A percentile compares a stretch with the other conserved stretches of the same genome.
Conservation (phyloP, 2,797 vertebrate genomes). For the Remorina albescens region DNA sequence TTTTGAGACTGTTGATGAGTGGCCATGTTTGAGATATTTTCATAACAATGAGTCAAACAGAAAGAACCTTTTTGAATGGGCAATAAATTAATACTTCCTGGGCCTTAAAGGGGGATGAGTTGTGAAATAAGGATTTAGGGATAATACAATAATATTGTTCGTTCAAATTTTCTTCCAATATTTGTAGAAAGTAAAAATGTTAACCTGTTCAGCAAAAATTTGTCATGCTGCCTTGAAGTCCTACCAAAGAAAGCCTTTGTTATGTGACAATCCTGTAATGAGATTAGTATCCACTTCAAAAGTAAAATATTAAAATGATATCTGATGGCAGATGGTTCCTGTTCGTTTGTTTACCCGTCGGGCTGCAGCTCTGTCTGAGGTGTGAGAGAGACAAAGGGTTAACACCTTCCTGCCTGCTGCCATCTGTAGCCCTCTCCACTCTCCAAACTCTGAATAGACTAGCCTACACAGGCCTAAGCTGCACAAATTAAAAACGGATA, state of each 20-base stretch:
- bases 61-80: too few species aligned
- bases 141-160: neutral
- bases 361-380: conserved; percentile 57
- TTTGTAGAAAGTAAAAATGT: neutral
- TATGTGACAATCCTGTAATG: neutral
- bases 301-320: conserved; percentile 38
- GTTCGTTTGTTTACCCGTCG: conserved; percentile 58
- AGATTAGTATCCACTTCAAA: conserved; percentile 36
- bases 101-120: conserved; percentile 7
- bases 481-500: conserved; percentile 59
- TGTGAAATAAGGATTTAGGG: neutral
- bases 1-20: conserved; percentile 5
- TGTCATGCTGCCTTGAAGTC: conserved; percentile 10
- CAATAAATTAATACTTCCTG: conserved; percentile 10
- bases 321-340: conserved; percentile 62
- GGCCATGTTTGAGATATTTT: conserved; percentile 1
- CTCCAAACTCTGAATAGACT: conserved; percentile 37
- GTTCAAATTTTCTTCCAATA: conserved; percentile 5
- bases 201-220: neutral
- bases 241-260: conserved; percentile 16
- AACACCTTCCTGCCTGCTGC: conserved; percentile 67
- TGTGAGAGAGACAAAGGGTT: conserved; percentile 71
- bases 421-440: conserved; percentile 68
- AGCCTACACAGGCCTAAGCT: conserved; percentile 44
- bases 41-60: conserved; percentile 6